Evolutionary conservation across 2,888 invertebrate species (phyloP).

Genomic region (Deilephila elpenor): DNA sequence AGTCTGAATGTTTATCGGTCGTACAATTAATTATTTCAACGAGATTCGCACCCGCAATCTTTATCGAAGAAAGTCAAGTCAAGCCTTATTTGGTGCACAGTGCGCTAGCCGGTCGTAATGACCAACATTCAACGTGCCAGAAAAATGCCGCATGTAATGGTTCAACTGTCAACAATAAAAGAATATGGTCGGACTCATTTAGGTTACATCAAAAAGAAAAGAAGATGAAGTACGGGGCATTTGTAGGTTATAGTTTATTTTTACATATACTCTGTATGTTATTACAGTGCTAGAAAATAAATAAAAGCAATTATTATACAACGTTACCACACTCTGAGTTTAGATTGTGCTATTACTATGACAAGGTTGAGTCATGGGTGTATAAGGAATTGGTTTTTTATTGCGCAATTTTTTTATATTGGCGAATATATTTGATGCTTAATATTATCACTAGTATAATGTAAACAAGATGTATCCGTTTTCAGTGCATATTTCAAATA

Average conservation of each 20-base stretch:
- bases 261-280: not conserved
- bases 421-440: not conserved
- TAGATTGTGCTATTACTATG: constrained; percentile 20
- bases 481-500: not conserved
- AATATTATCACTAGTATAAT: not conserved
- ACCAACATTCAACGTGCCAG: too few relatives aligned
- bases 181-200: not conserved
- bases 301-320: constrained; percentile 2
- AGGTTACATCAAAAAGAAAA: not conserved
- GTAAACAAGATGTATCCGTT: not conserved
- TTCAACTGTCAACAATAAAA: not conserved
- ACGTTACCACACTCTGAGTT: constrained; percentile 1
- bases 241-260: not conserved
- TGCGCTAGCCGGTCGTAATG: too few relatives aligned
- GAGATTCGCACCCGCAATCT: too few relatives aligned
- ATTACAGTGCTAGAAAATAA: not conserved
- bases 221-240: not conserved
- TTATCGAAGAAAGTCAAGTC: too few relatives aligned
- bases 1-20: too few relatives aligned
- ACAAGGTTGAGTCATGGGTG: constrained; percentile 24
- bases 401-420: constrained; percentile 1
- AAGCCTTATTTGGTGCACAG: too few relatives aligned
- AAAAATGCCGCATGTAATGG: too few relatives aligned
- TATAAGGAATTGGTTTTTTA: constrained; percentile 9
- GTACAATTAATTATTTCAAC: too few relatives aligned